Conservation (phyloP, 2,888 invertebrate genomes). For the Andrena trimmerana region DNA sequence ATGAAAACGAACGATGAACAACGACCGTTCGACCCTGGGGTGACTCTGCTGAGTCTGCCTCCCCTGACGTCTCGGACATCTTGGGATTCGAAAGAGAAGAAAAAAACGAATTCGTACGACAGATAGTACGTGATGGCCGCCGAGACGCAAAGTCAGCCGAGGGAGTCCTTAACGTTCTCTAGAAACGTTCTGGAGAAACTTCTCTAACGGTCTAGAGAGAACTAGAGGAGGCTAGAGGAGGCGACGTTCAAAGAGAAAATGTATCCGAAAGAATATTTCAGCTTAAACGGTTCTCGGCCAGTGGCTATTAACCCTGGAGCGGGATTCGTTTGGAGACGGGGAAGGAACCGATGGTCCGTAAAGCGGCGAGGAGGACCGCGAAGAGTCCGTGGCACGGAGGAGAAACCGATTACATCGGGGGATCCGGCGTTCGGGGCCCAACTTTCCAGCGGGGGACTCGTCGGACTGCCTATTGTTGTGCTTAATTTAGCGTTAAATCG, state of each 20-base stretch:
- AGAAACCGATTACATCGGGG: conserved; percentile 67
- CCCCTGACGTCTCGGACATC: neutral
- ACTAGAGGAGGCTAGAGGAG: neutral
- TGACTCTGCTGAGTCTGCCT: neutral
- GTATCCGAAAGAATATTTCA: conserved; percentile 46
- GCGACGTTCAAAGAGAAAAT: conserved; percentile 45
- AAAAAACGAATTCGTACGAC: neutral
- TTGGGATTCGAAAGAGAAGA: neutral
- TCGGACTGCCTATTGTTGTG: conserved; percentile 80
- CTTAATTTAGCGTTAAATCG: conserved; percentile 85
- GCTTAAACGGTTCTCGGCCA: conserved; percentile 49
- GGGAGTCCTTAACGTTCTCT: neutral
- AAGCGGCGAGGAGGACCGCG: conserved; percentile 58
- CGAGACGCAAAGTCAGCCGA: neutral
- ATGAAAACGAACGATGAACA: neutral
- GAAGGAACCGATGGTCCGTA: conserved; percentile 74
- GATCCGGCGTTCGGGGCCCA: conserved; percentile 39
- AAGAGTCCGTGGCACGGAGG: conserved; percentile 39
- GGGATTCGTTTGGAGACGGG: conserved; percentile 66
- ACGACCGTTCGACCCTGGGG: neutral
- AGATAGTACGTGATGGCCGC: neutral
- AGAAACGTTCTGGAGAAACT: no score
- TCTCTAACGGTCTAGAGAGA: neutral
- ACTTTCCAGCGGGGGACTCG: conserved; percentile 62
- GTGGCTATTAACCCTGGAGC: conserved; percentile 53